Evolutionary conservation across 2,113 vertebrate genomes (phyloP).

Genomic region (Nematolebias whitei): DNA sequence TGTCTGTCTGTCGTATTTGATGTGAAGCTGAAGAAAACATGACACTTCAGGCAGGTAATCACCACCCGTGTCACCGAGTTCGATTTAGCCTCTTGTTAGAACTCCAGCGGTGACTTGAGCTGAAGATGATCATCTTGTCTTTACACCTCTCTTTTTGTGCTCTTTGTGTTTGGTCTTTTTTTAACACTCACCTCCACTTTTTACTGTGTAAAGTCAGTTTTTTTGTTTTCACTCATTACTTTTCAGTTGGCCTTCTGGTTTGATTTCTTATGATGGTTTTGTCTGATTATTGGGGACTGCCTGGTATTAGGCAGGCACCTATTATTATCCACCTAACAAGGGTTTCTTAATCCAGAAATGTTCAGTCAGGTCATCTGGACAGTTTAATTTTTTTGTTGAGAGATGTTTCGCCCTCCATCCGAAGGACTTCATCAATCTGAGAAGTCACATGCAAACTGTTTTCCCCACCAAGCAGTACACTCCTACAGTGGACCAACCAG

Average conservation of each 20-base stretch:
- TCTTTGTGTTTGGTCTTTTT: background rate
- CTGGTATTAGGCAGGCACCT: no score
- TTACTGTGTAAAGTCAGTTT: background rate
- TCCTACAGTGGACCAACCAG: no score
- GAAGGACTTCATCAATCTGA: no score
- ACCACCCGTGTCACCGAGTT: constrained; percentile 15
- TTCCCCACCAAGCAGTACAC: no score
- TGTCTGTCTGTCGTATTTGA: background rate
- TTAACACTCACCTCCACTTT: background rate
- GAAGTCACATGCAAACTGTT: no score
- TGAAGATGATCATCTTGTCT: background rate
- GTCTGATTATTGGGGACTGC: no score
- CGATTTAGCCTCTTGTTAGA: constrained; percentile 14
- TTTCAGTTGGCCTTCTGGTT: background rate
- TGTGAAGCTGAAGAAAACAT: constrained; percentile 24
- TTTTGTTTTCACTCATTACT: background rate
- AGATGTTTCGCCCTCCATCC: no score
- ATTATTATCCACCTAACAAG: no score
- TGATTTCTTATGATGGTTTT: background rate
- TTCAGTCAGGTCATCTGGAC: no score
- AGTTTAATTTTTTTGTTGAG: no score
- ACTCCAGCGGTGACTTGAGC: constrained; percentile 53
- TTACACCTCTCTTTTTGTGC: background rate
- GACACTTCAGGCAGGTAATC: constrained; percentile 21
- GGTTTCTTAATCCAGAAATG: no score